Base-by-base conservation (phyloP, 2,888 invertebrate species). In the Emmelina monodactyla region DNA sequence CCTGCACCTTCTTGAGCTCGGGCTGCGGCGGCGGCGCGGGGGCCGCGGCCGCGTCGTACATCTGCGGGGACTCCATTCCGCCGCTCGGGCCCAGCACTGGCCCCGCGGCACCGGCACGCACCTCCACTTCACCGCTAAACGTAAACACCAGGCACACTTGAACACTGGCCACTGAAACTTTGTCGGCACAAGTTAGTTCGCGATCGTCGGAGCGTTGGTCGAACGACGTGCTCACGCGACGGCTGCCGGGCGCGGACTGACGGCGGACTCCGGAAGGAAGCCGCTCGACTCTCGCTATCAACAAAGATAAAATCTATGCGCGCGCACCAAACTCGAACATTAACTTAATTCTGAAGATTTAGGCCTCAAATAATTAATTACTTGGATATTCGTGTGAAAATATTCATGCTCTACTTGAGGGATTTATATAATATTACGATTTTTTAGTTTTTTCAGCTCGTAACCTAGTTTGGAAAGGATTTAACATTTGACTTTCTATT, bases 1-100 rank as follows among this genome's bases (percentile, higher is more conserved):
- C 85, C 44, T 83, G 71, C 47, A 82, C 72, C 51, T 80, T 82
- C 59, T 82, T 82, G 45, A 81, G 70, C 58, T 81, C 82, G 43
- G 83, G 83, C 50, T 85, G 85, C 45, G 86, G 86, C 45, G 86
- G 82, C 51, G 85, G 84, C 55, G 82, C 82, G 51, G 84, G 85
- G 40, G 79, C 71, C 56, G 72, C 83, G 63, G 86, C 83, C 63
- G 84, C 84, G 68, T 92, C 92, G 83, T 92, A 92, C 89, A 92
- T 90, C 78, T 91, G 91, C 48, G 91, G 91, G 58, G 91, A 91
- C 80, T 90, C 90, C 90, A 91, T 91, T 46, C 78, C 75, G 73
- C 75, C 73, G 66, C 65, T 58, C 63, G 72, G 71, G 69, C 70
- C 72, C 44, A 69, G 60, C 50, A 53, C 61, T 60, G 70, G 70